A percentile compares a stretch with the other conserved stretches of the same genome.
These are phyloP conservation scores for Ferdinandea cuprea DNA, from an alignment of 2,888 invertebrate genomes.

Conservation along the genomic window DNA sequence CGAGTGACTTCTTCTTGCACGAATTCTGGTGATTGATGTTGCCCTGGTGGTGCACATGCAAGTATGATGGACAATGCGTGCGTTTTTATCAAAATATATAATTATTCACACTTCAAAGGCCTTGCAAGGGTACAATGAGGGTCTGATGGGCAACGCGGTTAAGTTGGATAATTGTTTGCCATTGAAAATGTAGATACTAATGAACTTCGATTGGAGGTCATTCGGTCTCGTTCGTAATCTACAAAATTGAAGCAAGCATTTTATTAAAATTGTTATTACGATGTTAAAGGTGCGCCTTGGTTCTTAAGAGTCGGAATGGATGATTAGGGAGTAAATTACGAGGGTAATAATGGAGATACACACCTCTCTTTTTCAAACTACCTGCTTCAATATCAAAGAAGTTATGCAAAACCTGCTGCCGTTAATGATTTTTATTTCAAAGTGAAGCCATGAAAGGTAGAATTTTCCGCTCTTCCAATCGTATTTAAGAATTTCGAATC, in stretches of 20 bases:
- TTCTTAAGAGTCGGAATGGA: too few species aligned
- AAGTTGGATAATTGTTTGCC: constrained; percentile 16
- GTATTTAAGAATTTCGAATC: too few species aligned
- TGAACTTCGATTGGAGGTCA: constrained; percentile 16
- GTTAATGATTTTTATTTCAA: too few species aligned
- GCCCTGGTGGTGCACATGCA: constrained; percentile 4
- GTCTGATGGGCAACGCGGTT: constrained; percentile 10
- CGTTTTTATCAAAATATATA: constrained; percentile 35
- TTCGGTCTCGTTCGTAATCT: not conserved
- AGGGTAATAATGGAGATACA: too few species aligned
- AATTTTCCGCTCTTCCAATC: too few species aligned
- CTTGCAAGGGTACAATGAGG: constrained; percentile 36
- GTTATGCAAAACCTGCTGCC: too few species aligned
- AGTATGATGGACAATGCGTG: constrained; percentile 40
- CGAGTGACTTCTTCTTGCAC: constrained; percentile 28
- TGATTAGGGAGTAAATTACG: too few species aligned
- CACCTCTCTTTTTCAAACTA: too few species aligned
- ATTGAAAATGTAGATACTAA: not conserved
- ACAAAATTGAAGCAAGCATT: not conserved
- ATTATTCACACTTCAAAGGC: constrained; percentile 55
- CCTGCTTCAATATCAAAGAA: too few species aligned
- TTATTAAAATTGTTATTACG: constrained; percentile 26
- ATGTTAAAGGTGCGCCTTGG: too few species aligned
- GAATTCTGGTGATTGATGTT: constrained; percentile 46
- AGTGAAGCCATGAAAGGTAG: too few species aligned